A percentile compares a stretch with the other conserved stretches of the same genome.
phyloP scores from a whole-genome alignment of 2,888 invertebrate genomes.

The Rhagium mordax region DNA sequence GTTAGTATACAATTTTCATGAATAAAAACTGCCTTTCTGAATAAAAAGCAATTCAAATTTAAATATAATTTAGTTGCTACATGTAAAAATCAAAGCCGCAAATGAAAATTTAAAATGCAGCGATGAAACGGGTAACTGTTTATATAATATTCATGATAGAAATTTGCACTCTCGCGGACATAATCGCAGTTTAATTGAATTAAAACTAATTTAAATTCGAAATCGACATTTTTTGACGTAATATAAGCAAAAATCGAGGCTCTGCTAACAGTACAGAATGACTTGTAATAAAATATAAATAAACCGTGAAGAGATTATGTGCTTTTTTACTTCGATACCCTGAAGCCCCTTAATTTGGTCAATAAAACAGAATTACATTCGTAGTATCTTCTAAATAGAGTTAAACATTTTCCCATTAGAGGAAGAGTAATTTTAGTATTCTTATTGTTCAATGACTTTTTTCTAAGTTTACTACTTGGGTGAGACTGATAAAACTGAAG shows the following conservation, averaged over 20 bases:
- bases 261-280: too few relatives aligned
- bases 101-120: too few relatives aligned
- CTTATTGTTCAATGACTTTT: constrained; percentile 8
- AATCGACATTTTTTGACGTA: background rate
- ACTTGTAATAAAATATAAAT: too few relatives aligned
- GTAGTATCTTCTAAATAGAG: background rate
- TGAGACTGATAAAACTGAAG: constrained; percentile 1
- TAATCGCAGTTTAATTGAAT: too few relatives aligned
- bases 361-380: background rate
- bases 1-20: background rate
- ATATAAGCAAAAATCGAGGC: too few relatives aligned
- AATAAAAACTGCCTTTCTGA: background rate
- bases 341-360: too few relatives aligned
- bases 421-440: constrained; percentile 5
- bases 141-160: background rate
- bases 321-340: too few relatives aligned
- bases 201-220: background rate
- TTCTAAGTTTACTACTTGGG: background rate
- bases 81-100: background rate
- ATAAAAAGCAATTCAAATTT: background rate
- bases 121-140: too few relatives aligned
- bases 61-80: background rate
- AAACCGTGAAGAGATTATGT: too few relatives aligned
- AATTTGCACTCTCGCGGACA: background rate
- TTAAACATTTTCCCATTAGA: constrained; percentile 3